These are phyloP conservation scores for Enteromius paludinosus DNA, from an alignment of 2,797 vertebrate genomes.

Conservation along the genomic window DNA sequence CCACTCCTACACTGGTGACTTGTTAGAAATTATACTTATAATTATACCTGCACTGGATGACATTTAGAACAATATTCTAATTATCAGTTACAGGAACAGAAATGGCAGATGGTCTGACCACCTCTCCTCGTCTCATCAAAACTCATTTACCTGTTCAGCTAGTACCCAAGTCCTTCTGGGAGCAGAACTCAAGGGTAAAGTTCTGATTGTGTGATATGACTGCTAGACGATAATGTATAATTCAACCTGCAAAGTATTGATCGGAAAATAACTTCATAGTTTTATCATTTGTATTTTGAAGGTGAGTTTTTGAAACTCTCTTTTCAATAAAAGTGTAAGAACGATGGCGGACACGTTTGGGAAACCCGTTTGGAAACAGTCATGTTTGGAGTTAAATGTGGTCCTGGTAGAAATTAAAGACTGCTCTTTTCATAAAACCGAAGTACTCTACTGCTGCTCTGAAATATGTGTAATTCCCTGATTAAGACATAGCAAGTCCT, in stretches of 20 bases:
- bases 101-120: slow-evolving; percentile 65
- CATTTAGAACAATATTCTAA: not conserved
- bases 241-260: not conserved
- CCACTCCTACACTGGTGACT: not conserved
- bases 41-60: not conserved
- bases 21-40: not conserved
- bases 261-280: not conserved
- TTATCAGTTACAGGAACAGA: slow-evolving; percentile 65
- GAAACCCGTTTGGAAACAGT: not conserved
- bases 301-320: not conserved
- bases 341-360: not conserved
- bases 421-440: not conserved
- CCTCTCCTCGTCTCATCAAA: slow-evolving; percentile 77
- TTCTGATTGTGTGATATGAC: not conserved
- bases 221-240: not conserved
- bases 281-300: not conserved
- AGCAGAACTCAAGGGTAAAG: slow-evolving; percentile 67
- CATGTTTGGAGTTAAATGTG: not conserved
- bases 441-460: not conserved
- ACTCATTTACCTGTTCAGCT: slow-evolving; percentile 77
- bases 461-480: not conserved
- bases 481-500: not conserved
- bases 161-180: slow-evolving; percentile 77
- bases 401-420: not conserved
- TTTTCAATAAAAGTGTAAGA: not conserved